Evolutionary conservation across 1,140 invertebrate genomes (phyloP), one percentile per base, ranked within the genome.

Genomic region (Melitaea cinxia): DNA sequence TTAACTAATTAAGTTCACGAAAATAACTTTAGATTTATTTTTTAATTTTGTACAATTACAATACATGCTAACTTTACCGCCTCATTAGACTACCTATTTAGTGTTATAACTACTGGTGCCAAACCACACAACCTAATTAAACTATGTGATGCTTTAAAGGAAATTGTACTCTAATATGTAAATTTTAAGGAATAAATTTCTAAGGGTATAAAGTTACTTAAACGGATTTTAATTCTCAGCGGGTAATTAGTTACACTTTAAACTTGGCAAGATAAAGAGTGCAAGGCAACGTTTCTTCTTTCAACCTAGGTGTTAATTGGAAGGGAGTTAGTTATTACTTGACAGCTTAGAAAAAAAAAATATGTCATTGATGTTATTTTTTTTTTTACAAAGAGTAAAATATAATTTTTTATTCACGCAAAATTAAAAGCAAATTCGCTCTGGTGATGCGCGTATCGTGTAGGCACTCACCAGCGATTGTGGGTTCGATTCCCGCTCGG

Each of bases 241-340:
- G 30, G 30, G 19, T 59, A 35, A 59, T 59, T 58, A 47, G 55
- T 58, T 59, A 59, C 45, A 59, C 26, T 50, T 45, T 33, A 59
- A 49, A 59, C 33, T 49, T 47, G 23, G 19, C 26, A 9, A 49
- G 30, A 26, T 14, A 33, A 53, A 52, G n/a, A n/a, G n/a, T n/a
- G n/a, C n/a, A 53, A 30, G 15, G 54, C 23, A 42, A 23, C 45
- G 54, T 56, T 56, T 39, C 35, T 39, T 35, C 24, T 39, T 39
- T 33, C 26, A 56, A 42, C 15, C 33, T 56, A 21, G 17, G 54
- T 56, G 54, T 28, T 42, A 56, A 56, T 56, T 56, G 21, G 17
- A 24, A 5, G 33, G 28, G 15, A 39, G 35, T 39, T 24, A 2
- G 37, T 5, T 39, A 39, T 39, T 39, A 10, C 14, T 17, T 33